Conservation (phyloP, 2,888 invertebrate genomes). For the Drosophila atroscutellata region DNA sequence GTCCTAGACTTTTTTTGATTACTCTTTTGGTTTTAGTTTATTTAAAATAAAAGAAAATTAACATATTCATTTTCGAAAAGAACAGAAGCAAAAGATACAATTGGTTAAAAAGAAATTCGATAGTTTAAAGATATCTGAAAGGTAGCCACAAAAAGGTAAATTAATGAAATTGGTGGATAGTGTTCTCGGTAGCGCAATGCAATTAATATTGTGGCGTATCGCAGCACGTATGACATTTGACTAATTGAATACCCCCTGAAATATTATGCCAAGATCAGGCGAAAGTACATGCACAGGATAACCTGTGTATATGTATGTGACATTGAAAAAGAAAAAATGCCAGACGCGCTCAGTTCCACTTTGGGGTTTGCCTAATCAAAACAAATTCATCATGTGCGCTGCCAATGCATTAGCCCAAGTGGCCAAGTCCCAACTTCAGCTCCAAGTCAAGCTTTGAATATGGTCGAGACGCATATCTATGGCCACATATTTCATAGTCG, state of each 20-base stretch:
- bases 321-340: constrained; percentile 53
- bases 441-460: constrained; percentile 12
- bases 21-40: not conserved
- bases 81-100: not conserved
- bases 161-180: constrained; percentile 5
- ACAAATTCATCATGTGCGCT: constrained; percentile 77
- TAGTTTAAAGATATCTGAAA: not conserved
- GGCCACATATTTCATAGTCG: constrained; percentile 75
- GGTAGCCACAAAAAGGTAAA: constrained; percentile 2
- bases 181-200: constrained; percentile 45
- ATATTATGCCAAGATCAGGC: constrained; percentile 72
- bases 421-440: constrained; percentile 17
- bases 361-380: constrained; percentile 67
- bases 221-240: constrained; percentile 73
- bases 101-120: not conserved
- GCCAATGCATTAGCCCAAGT: constrained; percentile 75
- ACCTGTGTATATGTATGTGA: constrained; percentile 12
- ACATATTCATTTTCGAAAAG: not conserved
- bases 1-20: not conserved
- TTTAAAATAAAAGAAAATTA: not conserved
- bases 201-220: constrained; percentile 77
- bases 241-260: constrained; percentile 81
- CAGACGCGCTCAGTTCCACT: constrained; percentile 19
- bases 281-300: constrained; percentile 60
- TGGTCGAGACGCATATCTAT: constrained; percentile 64